phyloP scores from a whole-genome alignment of 2,113 vertebrate genomes.

The Chaetorhynchus papuensis region DNA sequence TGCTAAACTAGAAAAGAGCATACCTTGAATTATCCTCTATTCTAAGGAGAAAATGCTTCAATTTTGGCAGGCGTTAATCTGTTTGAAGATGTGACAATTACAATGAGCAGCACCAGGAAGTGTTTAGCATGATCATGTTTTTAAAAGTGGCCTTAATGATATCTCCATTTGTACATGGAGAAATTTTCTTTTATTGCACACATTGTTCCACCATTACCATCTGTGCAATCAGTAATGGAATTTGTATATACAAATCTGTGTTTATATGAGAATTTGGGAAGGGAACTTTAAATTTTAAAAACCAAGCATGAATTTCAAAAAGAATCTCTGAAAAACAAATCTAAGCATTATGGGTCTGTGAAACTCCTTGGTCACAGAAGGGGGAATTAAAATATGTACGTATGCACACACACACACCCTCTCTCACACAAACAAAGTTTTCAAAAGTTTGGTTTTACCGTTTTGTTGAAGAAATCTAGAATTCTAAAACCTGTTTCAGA shows the following conservation, averaged over 20 bases:
- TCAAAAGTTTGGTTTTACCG: background rate
- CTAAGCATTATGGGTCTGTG: background rate
- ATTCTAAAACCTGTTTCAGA: background rate
- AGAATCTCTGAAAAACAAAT: background rate
- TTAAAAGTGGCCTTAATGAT: background rate
- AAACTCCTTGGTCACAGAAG: background rate
- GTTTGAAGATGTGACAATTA: background rate
- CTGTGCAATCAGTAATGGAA: background rate
- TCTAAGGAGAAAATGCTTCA: background rate
- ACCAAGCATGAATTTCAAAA: background rate
- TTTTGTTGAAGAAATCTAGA: background rate
- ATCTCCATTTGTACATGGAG: background rate
- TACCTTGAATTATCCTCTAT: background rate
- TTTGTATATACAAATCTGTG: background rate
- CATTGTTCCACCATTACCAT: background rate
- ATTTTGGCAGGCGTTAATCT: background rate
- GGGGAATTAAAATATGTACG: background rate
- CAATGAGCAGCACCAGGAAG: background rate
- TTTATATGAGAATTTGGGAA: background rate
- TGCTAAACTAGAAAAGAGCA: background rate
- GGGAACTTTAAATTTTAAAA: background rate
- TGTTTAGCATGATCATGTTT: rapidly evolving
- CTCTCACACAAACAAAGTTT: background rate
- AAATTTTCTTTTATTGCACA: background rate
- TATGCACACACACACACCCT: background rate